These are phyloP conservation scores for Emberiza fucata DNA, from an alignment of 2,113 vertebrate genomes.

Conservation along the genomic window DNA sequence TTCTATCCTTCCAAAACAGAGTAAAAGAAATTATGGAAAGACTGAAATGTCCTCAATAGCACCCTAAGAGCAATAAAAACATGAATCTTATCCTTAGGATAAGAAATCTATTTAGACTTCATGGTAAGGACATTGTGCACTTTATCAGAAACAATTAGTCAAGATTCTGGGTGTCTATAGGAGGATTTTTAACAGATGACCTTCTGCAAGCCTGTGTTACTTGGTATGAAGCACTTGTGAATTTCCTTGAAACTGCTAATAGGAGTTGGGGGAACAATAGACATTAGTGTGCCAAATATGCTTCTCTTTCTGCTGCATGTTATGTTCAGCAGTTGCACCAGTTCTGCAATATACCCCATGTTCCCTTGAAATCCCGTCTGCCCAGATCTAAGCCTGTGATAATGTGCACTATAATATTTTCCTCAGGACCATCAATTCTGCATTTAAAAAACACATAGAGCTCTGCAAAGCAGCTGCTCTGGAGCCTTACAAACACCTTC, in stretches of 20 bases:
- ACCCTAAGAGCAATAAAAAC: neutral
- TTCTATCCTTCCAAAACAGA: neutral
- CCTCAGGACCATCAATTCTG: neutral
- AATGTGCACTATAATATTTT: neutral
- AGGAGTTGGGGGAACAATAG: neutral
- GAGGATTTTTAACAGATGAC: neutral
- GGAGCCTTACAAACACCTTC: neutral
- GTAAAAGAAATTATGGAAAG: neutral
- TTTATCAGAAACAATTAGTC: neutral
- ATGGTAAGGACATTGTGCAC: neutral
- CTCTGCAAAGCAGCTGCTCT: neutral
- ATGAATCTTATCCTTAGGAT: neutral
- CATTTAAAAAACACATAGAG: neutral
- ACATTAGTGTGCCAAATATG: constrained; percentile 1
- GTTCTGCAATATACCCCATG: constrained; percentile 4
- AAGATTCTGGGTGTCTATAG: neutral
- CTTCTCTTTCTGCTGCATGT: neutral
- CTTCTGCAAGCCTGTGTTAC: neutral
- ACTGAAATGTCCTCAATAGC: neutral
- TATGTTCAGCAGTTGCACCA: neutral
- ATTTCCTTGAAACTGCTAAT: constrained; percentile 26
- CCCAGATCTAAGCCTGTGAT: neutral
- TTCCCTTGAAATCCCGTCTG: neutral
- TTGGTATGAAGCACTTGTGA: neutral
- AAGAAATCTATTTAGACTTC: neutral